phyloP scores from a whole-genome alignment of 1,140 invertebrate species.

The Charaxes varanes region DNA sequence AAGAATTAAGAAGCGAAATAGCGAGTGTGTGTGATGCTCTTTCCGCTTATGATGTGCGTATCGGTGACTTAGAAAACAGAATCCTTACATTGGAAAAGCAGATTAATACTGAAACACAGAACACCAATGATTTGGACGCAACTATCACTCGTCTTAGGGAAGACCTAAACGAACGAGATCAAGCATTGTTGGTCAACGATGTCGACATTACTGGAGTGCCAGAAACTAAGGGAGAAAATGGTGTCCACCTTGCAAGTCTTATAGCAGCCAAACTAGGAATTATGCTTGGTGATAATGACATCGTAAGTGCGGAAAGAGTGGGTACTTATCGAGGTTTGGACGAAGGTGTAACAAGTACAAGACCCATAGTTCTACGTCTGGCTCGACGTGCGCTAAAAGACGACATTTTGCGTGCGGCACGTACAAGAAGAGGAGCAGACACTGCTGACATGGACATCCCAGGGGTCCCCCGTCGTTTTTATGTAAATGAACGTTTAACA shows the following conservation, averaged over 20 bases:
- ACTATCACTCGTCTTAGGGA: conserved; percentile 2
- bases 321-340: conserved; percentile 1
- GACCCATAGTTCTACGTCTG: conserved; percentile 1
- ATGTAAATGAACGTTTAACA: conserved; percentile 7
- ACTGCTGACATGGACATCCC: conserved; percentile 1
- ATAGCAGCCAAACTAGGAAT: conserved; percentile 8
- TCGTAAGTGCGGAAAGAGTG: conserved; percentile 9
- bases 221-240: conserved; percentile 6
- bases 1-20: conserved; percentile 2
- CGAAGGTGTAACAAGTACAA: not conserved
- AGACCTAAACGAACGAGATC: conserved; percentile 7
- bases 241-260: not conserved
- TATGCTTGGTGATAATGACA: conserved; percentile 5
- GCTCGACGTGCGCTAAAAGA: not conserved
- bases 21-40: not conserved
- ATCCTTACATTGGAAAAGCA: not conserved
- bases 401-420: conserved; percentile 3
- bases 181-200: conserved; percentile 1
- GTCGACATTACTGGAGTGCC: conserved; percentile 7
- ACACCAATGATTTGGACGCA: not conserved
- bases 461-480: not conserved
- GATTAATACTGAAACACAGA: not conserved
- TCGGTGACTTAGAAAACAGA: conserved; percentile 1
- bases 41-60: not conserved
- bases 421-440: not conserved